Conservation (phyloP, 1,140 invertebrate genomes). For the Heliconius hewitsoni region DNA sequence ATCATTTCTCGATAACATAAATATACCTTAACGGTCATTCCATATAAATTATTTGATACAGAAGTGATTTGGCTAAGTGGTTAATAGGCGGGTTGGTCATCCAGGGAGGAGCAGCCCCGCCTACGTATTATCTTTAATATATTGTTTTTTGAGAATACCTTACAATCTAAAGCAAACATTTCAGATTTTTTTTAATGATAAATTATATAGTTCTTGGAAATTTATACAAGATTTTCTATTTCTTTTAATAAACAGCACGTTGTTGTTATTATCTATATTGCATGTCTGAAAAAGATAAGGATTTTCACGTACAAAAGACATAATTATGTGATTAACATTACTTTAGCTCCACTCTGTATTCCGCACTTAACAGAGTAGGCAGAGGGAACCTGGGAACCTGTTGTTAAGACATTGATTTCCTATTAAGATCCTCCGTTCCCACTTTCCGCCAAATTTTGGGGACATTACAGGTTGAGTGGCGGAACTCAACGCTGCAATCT, state of each 20-base stretch:
- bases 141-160: constrained; percentile 46
- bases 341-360: too few relatives aligned
- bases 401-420: too few relatives aligned
- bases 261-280: too few relatives aligned
- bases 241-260: not conserved
- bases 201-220: not conserved
- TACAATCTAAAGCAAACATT: constrained; percentile 33
- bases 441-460: too few relatives aligned
- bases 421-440: too few relatives aligned
- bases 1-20: constrained; percentile 14
- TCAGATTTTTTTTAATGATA: not conserved
- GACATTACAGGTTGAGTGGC: too few relatives aligned
- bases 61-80: constrained; percentile 78
- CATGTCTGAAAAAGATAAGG: not conserved
- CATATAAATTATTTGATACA: constrained; percentile 63
- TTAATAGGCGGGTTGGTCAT: constrained; percentile 67
- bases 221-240: not conserved
- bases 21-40: constrained; percentile 29
- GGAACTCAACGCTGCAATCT: too few relatives aligned
- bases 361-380: too few relatives aligned
- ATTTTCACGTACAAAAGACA: not conserved
- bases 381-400: too few relatives aligned
- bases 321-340: not conserved
- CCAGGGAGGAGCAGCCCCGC: constrained; percentile 67
- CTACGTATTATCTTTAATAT: constrained; percentile 47